Percentiles rank a stretch among this genome's conserved stretches.
phyloP scores from a whole-genome alignment of 2,113 vertebrate genomes.

The Emydocephalus ijimae region DNA sequence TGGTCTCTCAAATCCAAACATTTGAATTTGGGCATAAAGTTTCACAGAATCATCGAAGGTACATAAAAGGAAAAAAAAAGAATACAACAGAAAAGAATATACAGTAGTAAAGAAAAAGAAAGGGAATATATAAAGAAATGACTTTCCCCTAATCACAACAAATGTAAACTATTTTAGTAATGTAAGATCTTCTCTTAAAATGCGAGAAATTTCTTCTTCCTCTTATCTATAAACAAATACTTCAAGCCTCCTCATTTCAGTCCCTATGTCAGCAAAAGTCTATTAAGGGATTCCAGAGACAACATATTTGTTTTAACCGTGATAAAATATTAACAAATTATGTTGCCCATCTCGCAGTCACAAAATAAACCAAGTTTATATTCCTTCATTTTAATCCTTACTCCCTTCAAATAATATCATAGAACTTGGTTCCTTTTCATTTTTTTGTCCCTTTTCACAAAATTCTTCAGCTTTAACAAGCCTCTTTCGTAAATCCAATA shows the following conservation, averaged over 20 bases:
- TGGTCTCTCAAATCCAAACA: not conserved
- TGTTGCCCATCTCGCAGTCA: not conserved
- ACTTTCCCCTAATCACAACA: not conserved
- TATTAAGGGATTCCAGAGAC: not conserved
- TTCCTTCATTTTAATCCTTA: not conserved
- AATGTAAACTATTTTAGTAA: not conserved
- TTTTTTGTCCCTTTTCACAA: not conserved
- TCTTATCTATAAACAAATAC: not conserved
- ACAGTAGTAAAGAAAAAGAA: not conserved
- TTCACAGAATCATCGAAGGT: not conserved
- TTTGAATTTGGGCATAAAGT: not conserved
- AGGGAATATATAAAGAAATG: not conserved
- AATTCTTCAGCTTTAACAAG: no score
- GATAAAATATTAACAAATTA: not conserved
- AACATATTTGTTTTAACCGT: not conserved
- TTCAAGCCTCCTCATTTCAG: not conserved
- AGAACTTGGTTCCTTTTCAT: not conserved
- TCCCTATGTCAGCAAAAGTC: not conserved
- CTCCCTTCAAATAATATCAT: not conserved
- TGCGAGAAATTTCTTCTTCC: not conserved
- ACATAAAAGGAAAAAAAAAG: not conserved
- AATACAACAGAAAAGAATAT: not conserved
- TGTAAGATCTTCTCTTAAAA: not conserved
- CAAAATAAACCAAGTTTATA: not conserved
- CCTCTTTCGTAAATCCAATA: no score